Evolutionary conservation across 2,888 invertebrate species (phyloP).

Genomic region (Disparrhopalites patrizii): DNA sequence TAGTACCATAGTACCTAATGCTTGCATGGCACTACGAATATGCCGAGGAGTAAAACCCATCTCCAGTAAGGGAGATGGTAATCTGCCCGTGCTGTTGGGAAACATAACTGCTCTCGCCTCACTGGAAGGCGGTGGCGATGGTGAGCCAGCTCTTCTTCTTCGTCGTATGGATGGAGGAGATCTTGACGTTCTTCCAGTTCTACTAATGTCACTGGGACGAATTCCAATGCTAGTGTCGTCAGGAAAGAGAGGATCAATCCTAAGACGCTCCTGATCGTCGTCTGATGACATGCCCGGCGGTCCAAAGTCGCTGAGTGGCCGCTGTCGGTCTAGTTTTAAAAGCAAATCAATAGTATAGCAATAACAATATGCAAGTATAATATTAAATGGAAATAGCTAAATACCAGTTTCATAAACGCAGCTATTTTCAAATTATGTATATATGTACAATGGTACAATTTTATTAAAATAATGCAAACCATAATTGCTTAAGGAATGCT

Average conservation of each 20-base stretch:
- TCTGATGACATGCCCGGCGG: conserved; percentile 20
- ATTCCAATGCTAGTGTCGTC: conserved; percentile 16
- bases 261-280: conserved; percentile 22
- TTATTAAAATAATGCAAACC: too few species aligned
- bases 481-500: too few species aligned
- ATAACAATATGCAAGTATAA: not conserved
- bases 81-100: conserved; percentile 48
- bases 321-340: conserved; percentile 13
- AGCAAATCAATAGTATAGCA: not conserved
- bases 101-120: conserved; percentile 37
- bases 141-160: conserved; percentile 38
- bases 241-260: conserved; percentile 16
- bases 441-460: too few species aligned
- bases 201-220: conserved; percentile 5
- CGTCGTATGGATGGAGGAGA: conserved; percentile 32
- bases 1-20: conserved; percentile 53
- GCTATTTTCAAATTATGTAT: not conserved
- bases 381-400: too few species aligned
- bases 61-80: conserved; percentile 58
- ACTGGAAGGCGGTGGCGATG: conserved; percentile 41
- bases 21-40: conserved; percentile 58
- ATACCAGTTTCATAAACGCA: not conserved
- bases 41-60: conserved; percentile 62
- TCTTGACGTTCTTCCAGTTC: conserved; percentile 11
- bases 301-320: conserved; percentile 21